A percentile compares a stretch with the other conserved stretches of the same genome.
These are phyloP conservation scores for Yoshiicerus persimilis DNA, from an alignment of 1,140 invertebrate species.

Conservation along the genomic window DNA sequence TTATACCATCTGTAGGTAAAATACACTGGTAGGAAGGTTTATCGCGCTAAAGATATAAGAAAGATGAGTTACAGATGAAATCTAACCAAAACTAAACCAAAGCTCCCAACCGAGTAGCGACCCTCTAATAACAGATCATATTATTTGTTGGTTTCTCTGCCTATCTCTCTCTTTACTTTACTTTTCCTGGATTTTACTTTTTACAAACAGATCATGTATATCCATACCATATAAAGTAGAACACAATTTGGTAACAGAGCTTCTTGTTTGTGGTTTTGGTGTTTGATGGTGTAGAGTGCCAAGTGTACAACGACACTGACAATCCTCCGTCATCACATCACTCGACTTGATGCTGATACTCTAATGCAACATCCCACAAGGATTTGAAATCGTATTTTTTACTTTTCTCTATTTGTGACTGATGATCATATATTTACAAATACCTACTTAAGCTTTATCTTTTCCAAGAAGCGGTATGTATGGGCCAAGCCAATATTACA, in stretches of 20 bases:
- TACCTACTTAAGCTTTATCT: neutral
- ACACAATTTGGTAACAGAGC: neutral
- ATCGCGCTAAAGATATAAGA: neutral
- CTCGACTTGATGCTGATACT: no score
- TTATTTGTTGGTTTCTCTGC: neutral
- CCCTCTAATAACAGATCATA: conserved; percentile 7
- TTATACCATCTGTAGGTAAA: neutral
- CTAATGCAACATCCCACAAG: conserved; percentile 12
- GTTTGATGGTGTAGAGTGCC: neutral
- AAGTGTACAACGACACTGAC: neutral
- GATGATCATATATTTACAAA: neutral
- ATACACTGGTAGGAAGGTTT: neutral
- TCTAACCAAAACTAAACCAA: neutral
- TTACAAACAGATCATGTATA: no score
- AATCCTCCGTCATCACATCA: neutral
- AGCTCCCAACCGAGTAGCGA: neutral
- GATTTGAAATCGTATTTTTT: conserved; percentile 4
- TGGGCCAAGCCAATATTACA: neutral
- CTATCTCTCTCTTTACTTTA: neutral
- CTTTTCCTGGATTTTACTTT: neutral
- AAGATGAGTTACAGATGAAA: neutral
- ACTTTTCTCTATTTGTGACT: neutral
- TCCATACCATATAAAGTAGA: neutral
- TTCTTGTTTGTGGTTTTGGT: neutral
- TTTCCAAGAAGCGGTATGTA: neutral